These are phyloP conservation scores for Xiphorhynchus erythropygius DNA, from an alignment of 2,797 vertebrate genomes.

Conservation along the genomic window DNA sequence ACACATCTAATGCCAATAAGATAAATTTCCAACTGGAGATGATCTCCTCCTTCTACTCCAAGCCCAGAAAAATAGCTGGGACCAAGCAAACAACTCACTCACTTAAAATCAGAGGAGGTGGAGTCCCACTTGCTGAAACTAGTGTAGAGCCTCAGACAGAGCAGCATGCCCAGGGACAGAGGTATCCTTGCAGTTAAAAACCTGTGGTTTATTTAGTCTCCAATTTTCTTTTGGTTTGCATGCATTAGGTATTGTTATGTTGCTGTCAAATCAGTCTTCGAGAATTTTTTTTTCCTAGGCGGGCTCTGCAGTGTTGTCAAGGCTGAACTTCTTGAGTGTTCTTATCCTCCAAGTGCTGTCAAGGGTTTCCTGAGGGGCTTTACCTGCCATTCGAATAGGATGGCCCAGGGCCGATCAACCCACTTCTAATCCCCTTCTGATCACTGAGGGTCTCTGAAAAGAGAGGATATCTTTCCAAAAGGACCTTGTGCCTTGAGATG, in stretches of 20 bases:
- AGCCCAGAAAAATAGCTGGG: neutral
- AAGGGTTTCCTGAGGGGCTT: neutral
- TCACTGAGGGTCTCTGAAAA: neutral
- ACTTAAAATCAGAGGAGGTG: neutral
- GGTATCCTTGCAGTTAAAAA: neutral
- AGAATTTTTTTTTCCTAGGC: neutral
- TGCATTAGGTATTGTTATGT: neutral
- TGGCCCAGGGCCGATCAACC: neutral
- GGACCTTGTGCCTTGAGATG: rapidly evolving
- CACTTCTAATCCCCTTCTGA: neutral
- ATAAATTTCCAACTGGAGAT: neutral
- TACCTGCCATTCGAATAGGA: neutral
- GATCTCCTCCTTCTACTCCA: neutral
- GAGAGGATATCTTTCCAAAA: neutral
- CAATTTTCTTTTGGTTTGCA: neutral
- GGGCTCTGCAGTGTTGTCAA: neutral
- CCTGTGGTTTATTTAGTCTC: neutral
- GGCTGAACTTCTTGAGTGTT: neutral
- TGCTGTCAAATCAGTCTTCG: neutral
- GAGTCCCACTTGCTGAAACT: neutral
- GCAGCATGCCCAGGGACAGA: rapidly evolving
- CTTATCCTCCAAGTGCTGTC: neutral
- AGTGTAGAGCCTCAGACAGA: neutral
- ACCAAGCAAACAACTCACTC: neutral
- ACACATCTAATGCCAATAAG: neutral